Conservation (phyloP, 2,797 vertebrate genomes). For the Gallinago stenura region DNA sequence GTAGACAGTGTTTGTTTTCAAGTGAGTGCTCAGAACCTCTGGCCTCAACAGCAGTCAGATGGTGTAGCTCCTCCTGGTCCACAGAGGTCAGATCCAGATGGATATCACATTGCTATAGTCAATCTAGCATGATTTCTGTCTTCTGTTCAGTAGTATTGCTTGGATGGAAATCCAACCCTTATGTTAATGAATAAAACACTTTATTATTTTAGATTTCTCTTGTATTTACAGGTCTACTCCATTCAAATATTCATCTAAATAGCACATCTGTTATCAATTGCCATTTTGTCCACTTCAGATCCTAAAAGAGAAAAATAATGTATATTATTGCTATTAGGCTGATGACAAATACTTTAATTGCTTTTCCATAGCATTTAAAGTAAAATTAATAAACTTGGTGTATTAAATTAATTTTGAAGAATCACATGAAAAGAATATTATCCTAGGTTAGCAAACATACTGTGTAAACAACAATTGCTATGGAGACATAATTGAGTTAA, state of each 20-base stretch:
- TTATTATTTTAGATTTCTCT: background rate
- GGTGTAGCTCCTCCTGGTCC: background rate
- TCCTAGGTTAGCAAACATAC: background rate
- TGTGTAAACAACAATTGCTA: slow-evolving; percentile 2
- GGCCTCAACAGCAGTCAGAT: background rate
- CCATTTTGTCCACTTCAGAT: background rate
- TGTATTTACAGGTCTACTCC: background rate
- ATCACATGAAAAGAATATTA: background rate
- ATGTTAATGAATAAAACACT: background rate
- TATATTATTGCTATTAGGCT: background rate
- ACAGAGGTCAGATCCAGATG: background rate
- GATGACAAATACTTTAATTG: background rate
- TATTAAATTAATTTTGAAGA: slow-evolving; percentile 24
- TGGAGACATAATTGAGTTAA: background rate
- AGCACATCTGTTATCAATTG: background rate
- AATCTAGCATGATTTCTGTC: background rate
- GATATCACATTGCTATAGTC: background rate
- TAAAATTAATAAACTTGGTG: background rate
- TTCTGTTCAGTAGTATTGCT: background rate
- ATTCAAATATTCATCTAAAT: background rate
- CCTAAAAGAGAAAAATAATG: background rate
- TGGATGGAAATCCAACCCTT: background rate
- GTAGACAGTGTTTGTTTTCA: background rate
- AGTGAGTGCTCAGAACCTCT: background rate
- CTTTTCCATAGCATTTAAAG: background rate